Evolutionary conservation across 1,140 invertebrate species (phyloP), one percentile per base, ranked within the genome.

Genomic region (Hestina assimilis): DNA sequence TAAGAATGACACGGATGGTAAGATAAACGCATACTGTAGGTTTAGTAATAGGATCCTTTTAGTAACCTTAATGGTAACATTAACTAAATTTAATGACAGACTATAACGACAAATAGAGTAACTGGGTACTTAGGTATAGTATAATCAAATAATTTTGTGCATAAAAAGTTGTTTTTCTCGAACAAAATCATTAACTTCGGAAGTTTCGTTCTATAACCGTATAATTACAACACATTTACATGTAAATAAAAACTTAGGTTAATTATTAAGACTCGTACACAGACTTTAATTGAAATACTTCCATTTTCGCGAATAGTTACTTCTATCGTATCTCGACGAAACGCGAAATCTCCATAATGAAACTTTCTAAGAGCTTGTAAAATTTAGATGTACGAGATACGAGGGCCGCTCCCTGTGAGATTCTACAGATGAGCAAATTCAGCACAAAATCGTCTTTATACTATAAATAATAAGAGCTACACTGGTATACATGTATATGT

Each of bases 351-450:
- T 40, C 31, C 54, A 48, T 53, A 31, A 31, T 31, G 38, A 43
- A 60, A 35, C 63, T 65, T 66, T 63, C 63, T 59, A 71, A 56
- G 41, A 41, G 63, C 26, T 57, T 55, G 52, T 46, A 47, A 60
- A 48, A 28, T 58, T 63, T 51, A 63, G 56, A 55, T 38, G 42
- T 48, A 47, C 29, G 41, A 46, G 45, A 43, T 57, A 48, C 9
- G 52, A 35, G 31, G 40, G 55, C 45, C 55, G 46, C 38, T 41
- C 45, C 23, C 45, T 19, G 17, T 21, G 38, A 15, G 11, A 40
- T 42, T 14, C 35, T 23, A 20, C 21, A 29, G 38, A 8, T 29
- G 9, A 5, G 21, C 5, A 26, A 9, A 20, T 12, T 29, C 23
- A 35, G 0, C 2, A 1, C n/a, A 42, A 31, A 6, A 43, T 23